These are phyloP conservation scores for Butastur rufipennis DNA, from an alignment of 2,113 vertebrate species.

Conservation along the genomic window DNA sequence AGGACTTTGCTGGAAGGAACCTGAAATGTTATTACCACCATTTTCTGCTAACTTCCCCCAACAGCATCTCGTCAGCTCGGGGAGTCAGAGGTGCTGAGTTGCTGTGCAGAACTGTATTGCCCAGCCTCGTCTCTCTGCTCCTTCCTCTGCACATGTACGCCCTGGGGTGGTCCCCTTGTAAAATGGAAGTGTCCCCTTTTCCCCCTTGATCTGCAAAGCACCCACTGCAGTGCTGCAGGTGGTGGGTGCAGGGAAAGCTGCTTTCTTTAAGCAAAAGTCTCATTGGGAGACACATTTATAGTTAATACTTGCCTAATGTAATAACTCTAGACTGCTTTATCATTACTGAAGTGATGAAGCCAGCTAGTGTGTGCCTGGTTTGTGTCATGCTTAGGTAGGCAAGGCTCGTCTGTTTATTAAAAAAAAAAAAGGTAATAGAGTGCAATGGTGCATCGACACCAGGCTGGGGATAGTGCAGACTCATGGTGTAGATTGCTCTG, in stretches of 20 bases:
- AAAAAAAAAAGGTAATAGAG: neutral
- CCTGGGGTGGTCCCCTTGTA: accelerated
- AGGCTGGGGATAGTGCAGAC: neutral
- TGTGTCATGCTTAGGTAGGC: neutral
- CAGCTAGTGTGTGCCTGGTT: neutral
- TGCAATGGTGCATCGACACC: accelerated
- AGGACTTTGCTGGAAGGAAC: neutral
- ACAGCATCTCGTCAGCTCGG: neutral
- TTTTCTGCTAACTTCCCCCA: neutral
- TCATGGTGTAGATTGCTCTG: neutral
- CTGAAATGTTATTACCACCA: neutral
- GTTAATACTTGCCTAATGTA: neutral
- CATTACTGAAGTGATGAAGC: neutral
- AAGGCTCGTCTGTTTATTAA: neutral
- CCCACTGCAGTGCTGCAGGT: neutral
- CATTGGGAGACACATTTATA: neutral
- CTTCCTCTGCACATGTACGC: neutral
- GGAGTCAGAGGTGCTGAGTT: neutral
- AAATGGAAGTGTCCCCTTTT: accelerated
- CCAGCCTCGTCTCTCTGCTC: accelerated
- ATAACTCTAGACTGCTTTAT: conserved; percentile 2
- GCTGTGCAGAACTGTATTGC: accelerated
- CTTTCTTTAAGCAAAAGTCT: neutral
- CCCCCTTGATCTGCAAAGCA: no score
- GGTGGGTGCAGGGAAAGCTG: neutral